Percentiles rank a stretch among this genome's conserved stretches.
These are phyloP conservation scores for Thera obeliscata DNA, from an alignment of 2,888 invertebrate species.

Conservation along the genomic window DNA sequence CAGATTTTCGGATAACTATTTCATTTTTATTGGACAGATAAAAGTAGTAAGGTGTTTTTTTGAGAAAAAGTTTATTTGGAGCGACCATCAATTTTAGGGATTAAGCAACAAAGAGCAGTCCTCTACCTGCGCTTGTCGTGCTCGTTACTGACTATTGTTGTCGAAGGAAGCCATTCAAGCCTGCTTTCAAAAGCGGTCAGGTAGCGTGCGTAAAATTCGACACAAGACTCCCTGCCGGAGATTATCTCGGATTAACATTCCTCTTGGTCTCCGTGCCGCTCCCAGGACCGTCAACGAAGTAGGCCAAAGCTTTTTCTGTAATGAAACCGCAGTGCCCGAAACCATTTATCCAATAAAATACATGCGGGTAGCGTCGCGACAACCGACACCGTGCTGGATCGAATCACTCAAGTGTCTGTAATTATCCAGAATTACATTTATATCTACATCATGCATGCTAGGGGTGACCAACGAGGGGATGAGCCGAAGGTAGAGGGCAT, in stretches of 20 bases:
- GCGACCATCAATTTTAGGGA: constrained; percentile 39
- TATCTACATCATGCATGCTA: constrained; percentile 49
- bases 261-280: constrained; percentile 56
- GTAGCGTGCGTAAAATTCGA: constrained; percentile 80
- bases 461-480: constrained; percentile 37
- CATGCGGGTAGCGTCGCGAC: constrained; percentile 70
- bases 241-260: constrained; percentile 83
- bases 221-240: constrained; percentile 66
- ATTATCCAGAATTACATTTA: constrained; percentile 71
- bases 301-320: constrained; percentile 66
- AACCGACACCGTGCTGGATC: constrained; percentile 54
- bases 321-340: constrained; percentile 62
- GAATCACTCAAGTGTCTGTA: constrained; percentile 57
- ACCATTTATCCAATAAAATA: constrained; percentile 78
- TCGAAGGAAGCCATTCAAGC: constrained; percentile 74
- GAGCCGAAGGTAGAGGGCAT: constrained; percentile 16
- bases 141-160: constrained; percentile 65
- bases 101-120: constrained; percentile 56
- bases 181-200: constrained; percentile 72
- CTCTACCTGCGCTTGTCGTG: constrained; percentile 68
- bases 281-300: constrained; percentile 57
- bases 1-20: constrained; percentile 10
- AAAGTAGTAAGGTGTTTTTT: constrained; percentile 12
- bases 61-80: constrained; percentile 30
- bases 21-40: not conserved